phyloP scores from a whole-genome alignment of 2,113 vertebrate species.

The Brachyhypopomus occidentalis region DNA sequence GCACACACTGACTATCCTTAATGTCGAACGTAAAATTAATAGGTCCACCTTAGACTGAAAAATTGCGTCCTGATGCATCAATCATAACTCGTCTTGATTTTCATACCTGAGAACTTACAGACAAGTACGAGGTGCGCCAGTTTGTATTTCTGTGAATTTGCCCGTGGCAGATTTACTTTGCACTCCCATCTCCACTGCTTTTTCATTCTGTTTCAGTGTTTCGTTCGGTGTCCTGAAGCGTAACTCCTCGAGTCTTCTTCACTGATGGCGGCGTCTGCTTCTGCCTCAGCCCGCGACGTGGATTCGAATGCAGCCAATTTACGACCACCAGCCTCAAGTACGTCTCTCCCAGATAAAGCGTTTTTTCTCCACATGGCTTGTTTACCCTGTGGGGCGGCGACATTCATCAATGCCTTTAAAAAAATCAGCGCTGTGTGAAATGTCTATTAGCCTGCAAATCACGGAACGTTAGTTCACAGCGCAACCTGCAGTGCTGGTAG shows the following conservation, averaged over 20 bases:
- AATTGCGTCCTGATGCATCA: no score
- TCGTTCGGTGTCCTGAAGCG: constrained; percentile 35
- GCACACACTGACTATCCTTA: no score
- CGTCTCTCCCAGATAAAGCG: constrained; percentile 58
- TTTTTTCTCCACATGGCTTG: constrained; percentile 23
- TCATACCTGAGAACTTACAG: no score
- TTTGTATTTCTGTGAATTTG: no score
- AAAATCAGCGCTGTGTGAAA: constrained; percentile 27
- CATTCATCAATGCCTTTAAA: constrained; percentile 41
- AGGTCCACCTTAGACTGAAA: no score
- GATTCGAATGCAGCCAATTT: constrained; percentile 89
- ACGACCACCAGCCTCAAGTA: constrained; percentile 93
- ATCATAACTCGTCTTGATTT: no score
- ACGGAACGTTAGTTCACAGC: no score
- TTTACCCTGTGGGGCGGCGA: constrained; percentile 36
- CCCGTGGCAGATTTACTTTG: no score
- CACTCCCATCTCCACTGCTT: no score
- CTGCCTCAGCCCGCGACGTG: constrained; percentile 84
- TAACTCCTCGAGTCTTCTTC: constrained; percentile 50
- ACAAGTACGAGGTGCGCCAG: no score
- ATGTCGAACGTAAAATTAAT: no score
- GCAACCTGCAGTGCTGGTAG: no score
- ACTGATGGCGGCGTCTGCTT: constrained; percentile 89
- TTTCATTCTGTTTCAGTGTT: neutral
- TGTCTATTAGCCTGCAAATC: constrained; percentile 15